Evolutionary conservation across 2,888 invertebrate species (phyloP).

Genomic region (Clepsis dumicolana): DNA sequence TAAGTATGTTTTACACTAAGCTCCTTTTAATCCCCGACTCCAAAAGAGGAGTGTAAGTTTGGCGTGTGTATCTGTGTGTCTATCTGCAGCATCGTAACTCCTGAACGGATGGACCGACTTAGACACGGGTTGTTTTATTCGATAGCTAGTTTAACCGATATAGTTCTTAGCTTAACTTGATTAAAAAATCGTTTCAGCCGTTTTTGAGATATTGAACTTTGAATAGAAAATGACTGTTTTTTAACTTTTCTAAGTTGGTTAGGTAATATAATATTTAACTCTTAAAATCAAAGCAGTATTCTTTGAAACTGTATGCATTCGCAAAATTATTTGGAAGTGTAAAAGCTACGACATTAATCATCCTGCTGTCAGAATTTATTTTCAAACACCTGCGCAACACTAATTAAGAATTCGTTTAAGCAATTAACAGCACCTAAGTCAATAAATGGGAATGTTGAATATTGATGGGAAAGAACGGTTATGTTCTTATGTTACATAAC

Average conservation of each 20-base stretch:
- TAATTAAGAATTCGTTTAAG: constrained; percentile 11
- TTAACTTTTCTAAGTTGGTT: no score
- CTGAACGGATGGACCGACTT: no score
- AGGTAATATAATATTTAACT: background rate
- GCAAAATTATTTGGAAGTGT: background rate
- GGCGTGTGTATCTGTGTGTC: no score
- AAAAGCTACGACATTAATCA: background rate
- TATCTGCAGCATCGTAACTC: no score
- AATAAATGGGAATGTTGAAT: constrained; percentile 23
- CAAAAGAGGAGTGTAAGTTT: no score
- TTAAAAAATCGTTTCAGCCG: no score
- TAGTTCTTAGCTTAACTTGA: no score
- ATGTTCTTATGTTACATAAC: constrained; percentile 16
- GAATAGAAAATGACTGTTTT: no score
- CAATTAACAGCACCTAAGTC: constrained; percentile 16
- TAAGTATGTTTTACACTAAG: background rate
- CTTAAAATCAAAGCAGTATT: background rate
- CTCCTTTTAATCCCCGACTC: no score
- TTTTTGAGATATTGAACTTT: no score
- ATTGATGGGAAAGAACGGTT: constrained; percentile 15
- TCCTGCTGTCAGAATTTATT: background rate
- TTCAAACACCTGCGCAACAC: constrained; percentile 7
- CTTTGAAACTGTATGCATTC: background rate
- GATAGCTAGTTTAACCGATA: no score
- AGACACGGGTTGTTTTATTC: no score